These are phyloP conservation scores for Hystrix brachyura DNA, from an alignment of 2,113 vertebrate species.

Conservation along the genomic window DNA sequence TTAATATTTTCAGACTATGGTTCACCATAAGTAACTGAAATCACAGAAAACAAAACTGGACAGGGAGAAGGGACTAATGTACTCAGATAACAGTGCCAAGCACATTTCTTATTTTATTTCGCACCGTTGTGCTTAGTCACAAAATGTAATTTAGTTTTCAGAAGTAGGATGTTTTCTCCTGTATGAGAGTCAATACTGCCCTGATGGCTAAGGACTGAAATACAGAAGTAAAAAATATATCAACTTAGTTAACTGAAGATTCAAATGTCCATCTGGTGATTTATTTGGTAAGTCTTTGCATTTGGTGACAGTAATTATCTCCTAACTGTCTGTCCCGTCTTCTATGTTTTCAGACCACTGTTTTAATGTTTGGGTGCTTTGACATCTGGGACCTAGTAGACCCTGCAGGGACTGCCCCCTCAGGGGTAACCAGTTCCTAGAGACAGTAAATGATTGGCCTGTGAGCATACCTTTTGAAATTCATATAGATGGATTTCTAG, in stretches of 20 bases:
- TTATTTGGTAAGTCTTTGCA: slow-evolving; percentile 16
- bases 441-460: neutral
- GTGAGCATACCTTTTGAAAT: slow-evolving; percentile 29
- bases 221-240: neutral
- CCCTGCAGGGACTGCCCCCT: neutral
- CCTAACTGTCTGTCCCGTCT: neutral
- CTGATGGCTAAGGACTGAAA: slow-evolving; percentile 9
- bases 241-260: neutral
- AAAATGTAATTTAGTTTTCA: neutral
- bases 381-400: neutral
- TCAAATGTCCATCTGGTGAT: neutral
- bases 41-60: neutral
- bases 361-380: neutral
- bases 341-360: neutral
- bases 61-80: neutral
- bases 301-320: neutral
- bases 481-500: neutral
- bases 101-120: slow-evolving; percentile 3
- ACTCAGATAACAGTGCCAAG: neutral
- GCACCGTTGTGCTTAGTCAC: neutral
- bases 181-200: neutral
- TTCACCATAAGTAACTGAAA: neutral
- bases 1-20: neutral
- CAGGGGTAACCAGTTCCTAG: neutral
- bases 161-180: neutral